Percentiles rank a stretch among this genome's conserved stretches.
phyloP scores from a whole-genome alignment of 2,797 vertebrate species.

The Australoheros facetus region DNA sequence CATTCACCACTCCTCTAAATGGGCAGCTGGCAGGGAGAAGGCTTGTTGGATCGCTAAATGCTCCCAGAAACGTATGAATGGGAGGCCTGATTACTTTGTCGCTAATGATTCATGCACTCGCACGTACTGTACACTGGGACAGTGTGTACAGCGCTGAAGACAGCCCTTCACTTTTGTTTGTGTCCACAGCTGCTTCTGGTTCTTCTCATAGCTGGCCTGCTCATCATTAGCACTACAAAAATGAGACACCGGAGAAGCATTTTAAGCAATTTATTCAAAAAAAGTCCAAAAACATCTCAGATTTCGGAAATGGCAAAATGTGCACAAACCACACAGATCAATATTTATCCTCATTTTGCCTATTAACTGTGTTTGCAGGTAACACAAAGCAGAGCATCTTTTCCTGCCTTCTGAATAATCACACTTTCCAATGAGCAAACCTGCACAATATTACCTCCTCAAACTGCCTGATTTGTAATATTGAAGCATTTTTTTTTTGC shows the following conservation, averaged over 20 bases:
- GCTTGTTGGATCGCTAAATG: slow-evolving; percentile 51
- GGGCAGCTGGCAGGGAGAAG: slow-evolving; percentile 68
- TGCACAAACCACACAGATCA: not conserved
- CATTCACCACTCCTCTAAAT: slow-evolving; percentile 61
- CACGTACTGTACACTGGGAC: slow-evolving; percentile 13
- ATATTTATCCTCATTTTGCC: not conserved
- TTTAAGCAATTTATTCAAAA: not conserved
- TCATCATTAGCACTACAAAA: not conserved
- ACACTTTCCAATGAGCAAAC: slow-evolving; percentile 41
- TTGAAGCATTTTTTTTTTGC: slow-evolving; percentile 36
- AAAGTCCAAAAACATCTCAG: not conserved
- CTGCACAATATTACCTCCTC: slow-evolving; percentile 40
- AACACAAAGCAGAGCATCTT: slow-evolving; percentile 25
- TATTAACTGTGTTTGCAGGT: slow-evolving; percentile 5
- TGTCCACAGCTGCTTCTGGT: not conserved
- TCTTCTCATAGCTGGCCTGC: not conserved
- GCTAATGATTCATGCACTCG: slow-evolving; percentile 65
- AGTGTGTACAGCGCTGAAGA: slow-evolving; percentile 35
- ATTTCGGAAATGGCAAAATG: not conserved
- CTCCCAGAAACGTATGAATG: slow-evolving; percentile 63
- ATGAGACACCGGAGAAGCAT: not conserved
- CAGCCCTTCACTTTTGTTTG: slow-evolving; percentile 15
- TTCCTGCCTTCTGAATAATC: slow-evolving; percentile 23
- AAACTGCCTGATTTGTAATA: slow-evolving; percentile 46
- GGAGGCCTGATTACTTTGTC: slow-evolving; percentile 71